Evolutionary conservation across 2,797 vertebrate species (phyloP), one percentile per base, ranked within the genome.

Genomic region (Leptodactylus fallax): DNA sequence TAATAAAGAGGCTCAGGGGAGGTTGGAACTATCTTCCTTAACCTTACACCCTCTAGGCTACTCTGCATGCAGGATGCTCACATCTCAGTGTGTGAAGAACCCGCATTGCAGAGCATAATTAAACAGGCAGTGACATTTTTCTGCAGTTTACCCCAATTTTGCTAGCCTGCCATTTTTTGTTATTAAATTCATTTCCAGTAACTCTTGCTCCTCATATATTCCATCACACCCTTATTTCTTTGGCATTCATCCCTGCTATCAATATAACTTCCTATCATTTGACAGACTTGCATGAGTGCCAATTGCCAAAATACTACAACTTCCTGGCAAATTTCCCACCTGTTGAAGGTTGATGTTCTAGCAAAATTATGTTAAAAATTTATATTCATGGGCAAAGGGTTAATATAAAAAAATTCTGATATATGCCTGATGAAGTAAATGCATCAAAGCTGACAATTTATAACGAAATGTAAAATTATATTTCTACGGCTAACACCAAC

Each of bases 1-100:
- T 93, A 92, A 94, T 91, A 91, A 93, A 93, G 90, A 91, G 87
- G 91, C 90, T 92, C 87, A 2, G 0, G n/a, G 88, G 78, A 91
- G 89, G 87, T n/a, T 82, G 77, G 89, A 91, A 53, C 63, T 80
- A 7, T 71, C 27, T 91, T 87, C 27, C 56, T 87, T 55, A 53
- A 79, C 81, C 1, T 0, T 85, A n/a, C 10, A 84, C 0, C 56
- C 5, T 23, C 25, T 49, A 23, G 21, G 2, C 51, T 47, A 76
- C 12, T 65, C 83, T 45, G 6, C 27, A 87, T n/a, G 0, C 3
- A 51, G 0, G 74, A n/a, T 1, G 25, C 69, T n/a, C 10, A 0
- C 0, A 0, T 0, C 6, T 12, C 83, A 55, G 47, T 13, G 67
- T n/a, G 61, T 65, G 51, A 21, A 72, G 53, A 86, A 77, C 69